These are phyloP conservation scores for Drosophila gunungcola DNA, from an alignment of 1,140 invertebrate species.

Conservation along the genomic window DNA sequence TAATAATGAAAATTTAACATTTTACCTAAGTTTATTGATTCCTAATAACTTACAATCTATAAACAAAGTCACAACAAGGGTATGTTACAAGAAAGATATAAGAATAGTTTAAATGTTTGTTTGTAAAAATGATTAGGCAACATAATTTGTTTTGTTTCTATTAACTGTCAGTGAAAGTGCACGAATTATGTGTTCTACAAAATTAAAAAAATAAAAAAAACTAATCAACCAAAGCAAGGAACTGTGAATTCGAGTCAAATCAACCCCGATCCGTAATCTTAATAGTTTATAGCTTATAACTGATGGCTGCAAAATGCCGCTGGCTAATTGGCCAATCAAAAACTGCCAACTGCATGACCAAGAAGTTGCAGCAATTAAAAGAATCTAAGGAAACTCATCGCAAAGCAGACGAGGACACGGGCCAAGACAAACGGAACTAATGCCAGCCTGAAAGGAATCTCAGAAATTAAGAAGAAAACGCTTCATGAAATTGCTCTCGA, in stretches of 20 bases:
- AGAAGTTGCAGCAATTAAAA: slow-evolving; percentile 70
- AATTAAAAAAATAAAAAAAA: not conserved
- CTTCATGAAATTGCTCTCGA: slow-evolving; percentile 43
- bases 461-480: slow-evolving; percentile 73
- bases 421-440: slow-evolving; percentile 76
- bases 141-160: no score
- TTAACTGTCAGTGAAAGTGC: no score
- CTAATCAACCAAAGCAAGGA: not conserved
- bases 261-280: not conserved
- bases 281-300: slow-evolving; percentile 33
- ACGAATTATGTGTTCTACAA: no score
- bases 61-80: no score
- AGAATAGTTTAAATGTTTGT: no score
- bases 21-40: no score
- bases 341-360: slow-evolving; percentile 66
- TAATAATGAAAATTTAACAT: no score
- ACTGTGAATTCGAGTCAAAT: slow-evolving; percentile 3
- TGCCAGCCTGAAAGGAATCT: slow-evolving; percentile 54
- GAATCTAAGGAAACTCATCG: slow-evolving; percentile 46
- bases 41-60: no score
- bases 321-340: slow-evolving; percentile 77
- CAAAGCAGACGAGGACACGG: slow-evolving; percentile 6
- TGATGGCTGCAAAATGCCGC: slow-evolving; percentile 46
- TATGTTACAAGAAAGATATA: no score
- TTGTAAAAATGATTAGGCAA: not conserved